These are phyloP conservation scores for Drosophila nigricruria DNA, from an alignment of 2,888 invertebrate species.

Conservation along the genomic window DNA sequence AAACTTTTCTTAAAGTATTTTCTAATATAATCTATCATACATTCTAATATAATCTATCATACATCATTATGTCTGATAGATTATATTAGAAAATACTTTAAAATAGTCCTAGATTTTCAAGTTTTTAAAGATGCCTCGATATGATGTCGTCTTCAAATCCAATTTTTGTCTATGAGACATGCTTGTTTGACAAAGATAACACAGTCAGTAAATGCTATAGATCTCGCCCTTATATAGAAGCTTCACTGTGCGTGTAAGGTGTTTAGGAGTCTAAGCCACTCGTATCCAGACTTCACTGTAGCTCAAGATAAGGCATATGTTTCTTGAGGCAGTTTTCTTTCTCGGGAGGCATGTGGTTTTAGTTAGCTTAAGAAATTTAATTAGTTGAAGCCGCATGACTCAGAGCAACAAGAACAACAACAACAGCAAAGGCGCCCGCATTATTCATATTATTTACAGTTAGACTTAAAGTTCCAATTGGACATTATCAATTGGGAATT, in stretches of 20 bases:
- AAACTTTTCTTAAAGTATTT: too few relatives aligned
- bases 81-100: too few relatives aligned
- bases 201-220: too few relatives aligned
- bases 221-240: too few relatives aligned
- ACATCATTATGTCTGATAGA: too few relatives aligned
- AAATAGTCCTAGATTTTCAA: not conserved
- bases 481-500: slow-evolving; percentile 40
- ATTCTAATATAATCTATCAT: too few relatives aligned
- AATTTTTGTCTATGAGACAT: not conserved
- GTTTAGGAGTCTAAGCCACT: not conserved
- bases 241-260: not conserved
- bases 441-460: slow-evolving; percentile 11
- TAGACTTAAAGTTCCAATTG: slow-evolving; percentile 7
- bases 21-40: too few relatives aligned
- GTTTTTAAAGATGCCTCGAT: not conserved
- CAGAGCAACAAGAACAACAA: slow-evolving; percentile 10
- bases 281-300: not conserved
- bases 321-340: not conserved
- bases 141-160: too few relatives aligned
- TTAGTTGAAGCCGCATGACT: slow-evolving; percentile 1
- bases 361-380: slow-evolving; percentile 2
- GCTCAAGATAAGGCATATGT: not conserved
- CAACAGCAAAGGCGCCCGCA: slow-evolving; percentile 7
- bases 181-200: too few relatives aligned
- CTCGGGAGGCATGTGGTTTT: not conserved